A percentile compares a stretch with the other conserved stretches of the same genome.
Evolutionary conservation across 2,113 vertebrate species (phyloP).

Genomic region (Leucoraja erinaceus): DNA sequence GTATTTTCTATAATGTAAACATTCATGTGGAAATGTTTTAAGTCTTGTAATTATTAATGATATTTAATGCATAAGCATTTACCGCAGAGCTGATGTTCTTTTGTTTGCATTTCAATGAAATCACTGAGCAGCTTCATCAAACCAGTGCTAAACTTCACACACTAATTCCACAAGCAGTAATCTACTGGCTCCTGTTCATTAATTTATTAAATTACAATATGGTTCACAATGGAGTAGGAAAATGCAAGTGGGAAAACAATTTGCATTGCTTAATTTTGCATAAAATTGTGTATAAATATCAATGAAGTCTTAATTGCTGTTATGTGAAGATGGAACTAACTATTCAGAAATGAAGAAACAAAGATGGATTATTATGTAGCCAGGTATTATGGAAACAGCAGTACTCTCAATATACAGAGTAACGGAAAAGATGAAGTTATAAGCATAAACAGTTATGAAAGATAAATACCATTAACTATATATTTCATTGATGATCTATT

Average conservation of each 20-base stretch:
- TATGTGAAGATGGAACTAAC: background rate
- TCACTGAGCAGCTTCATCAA: background rate
- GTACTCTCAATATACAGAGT: background rate
- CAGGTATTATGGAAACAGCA: background rate
- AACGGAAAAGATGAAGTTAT: background rate
- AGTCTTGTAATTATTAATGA: background rate
- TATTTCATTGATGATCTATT: background rate
- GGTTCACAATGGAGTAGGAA: background rate
- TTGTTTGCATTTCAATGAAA: background rate
- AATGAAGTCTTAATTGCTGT: too few species aligned
- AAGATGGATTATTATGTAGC: background rate
- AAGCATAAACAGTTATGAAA: background rate
- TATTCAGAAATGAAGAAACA: background rate
- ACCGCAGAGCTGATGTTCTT: background rate
- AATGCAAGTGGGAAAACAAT: background rate
- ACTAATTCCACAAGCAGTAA: constrained; percentile 18
- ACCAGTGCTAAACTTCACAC: background rate
- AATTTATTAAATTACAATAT: background rate
- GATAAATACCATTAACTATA: background rate
- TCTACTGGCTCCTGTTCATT: background rate
- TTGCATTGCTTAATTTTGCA: background rate
- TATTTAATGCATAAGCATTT: background rate
- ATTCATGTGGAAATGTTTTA: background rate
- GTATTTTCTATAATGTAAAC: background rate
- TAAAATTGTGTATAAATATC: background rate